Evolutionary conservation across 2,113 vertebrate genomes (phyloP).

Genomic region (Neotoma lepida): DNA sequence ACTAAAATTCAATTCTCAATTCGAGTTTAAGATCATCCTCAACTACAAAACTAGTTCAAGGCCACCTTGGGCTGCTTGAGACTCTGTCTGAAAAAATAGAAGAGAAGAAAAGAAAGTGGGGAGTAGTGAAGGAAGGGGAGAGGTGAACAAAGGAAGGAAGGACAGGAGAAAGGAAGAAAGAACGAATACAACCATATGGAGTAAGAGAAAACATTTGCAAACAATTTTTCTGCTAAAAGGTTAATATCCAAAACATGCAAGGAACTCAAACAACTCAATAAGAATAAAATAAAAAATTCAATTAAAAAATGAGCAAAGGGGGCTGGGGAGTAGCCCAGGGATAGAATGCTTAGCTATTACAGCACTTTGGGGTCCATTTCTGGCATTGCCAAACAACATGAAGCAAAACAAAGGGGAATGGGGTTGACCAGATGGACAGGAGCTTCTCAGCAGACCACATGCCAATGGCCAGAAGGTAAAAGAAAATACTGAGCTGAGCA

Average conservation of each 20-base stretch:
- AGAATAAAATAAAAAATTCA: slow-evolving; percentile 35
- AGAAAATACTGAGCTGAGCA: slow-evolving; percentile 16
- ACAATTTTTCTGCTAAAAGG: slow-evolving; percentile 6
- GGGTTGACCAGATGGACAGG: not conserved
- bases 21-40: not conserved
- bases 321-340: not conserved
- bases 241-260: slow-evolving; percentile 26
- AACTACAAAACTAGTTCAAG: not conserved
- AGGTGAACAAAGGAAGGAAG: not conserved
- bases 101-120: not conserved
- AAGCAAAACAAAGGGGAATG: not conserved
- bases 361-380: not conserved
- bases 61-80: not conserved
- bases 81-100: not conserved
- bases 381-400: not conserved
- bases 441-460: not conserved
- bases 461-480: not conserved
- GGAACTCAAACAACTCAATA: slow-evolving; percentile 27
- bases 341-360: not conserved
- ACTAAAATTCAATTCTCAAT: not conserved
- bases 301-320: slow-evolving; percentile 1
- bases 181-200: not conserved
- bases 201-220: slow-evolving; percentile 32
- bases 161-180: not conserved
- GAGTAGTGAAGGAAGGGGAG: not conserved